Evolutionary conservation across 2,797 vertebrate genomes (phyloP).

Genomic region (Ispidina picta): DNA sequence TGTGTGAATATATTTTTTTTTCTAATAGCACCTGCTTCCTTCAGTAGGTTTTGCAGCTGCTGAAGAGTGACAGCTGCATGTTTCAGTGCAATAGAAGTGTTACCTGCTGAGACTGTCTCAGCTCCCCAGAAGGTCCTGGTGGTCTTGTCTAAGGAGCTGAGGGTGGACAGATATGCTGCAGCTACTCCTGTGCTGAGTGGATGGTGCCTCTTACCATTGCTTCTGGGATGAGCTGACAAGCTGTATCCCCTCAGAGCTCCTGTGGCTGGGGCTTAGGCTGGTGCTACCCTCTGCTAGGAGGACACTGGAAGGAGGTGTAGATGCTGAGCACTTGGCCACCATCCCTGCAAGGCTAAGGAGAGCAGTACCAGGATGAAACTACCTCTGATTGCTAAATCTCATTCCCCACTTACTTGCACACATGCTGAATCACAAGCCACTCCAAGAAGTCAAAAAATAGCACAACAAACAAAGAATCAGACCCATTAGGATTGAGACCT

Average conservation of each 20-base stretch:
- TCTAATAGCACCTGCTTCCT: neutral
- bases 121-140: neutral
- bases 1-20: neutral
- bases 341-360: neutral
- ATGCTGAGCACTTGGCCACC: accelerated
- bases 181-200: neutral
- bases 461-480: neutral
- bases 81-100: neutral
- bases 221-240: neutral
- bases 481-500: neutral
- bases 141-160: neutral
- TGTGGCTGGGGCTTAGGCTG: neutral
- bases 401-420: accelerated
- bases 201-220: neutral
- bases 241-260: neutral
- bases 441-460: neutral
- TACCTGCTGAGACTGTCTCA: too few relatives aligned
- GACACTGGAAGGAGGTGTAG: neutral
- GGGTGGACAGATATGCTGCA: neutral
- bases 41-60: neutral
- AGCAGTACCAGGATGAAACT: accelerated
- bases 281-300: neutral
- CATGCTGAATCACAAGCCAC: neutral
- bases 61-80: neutral
- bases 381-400: neutral